phyloP scores from a whole-genome alignment of 2,113 vertebrate species.

The Tyto alba region DNA sequence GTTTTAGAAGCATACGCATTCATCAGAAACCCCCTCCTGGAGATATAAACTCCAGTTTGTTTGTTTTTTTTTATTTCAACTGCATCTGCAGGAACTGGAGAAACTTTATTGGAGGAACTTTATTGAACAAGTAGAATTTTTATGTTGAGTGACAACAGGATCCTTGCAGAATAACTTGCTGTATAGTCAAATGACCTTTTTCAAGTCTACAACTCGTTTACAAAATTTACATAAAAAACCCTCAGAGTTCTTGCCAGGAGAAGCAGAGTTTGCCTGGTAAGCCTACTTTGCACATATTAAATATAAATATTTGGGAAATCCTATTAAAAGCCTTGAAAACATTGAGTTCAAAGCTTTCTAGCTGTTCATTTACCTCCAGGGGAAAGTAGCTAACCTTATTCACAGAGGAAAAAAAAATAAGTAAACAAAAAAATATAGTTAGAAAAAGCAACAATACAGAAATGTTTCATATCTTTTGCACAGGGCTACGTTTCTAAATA shows the following conservation, averaged over 20 bases:
- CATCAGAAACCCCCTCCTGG: not conserved
- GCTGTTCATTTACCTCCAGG: not conserved
- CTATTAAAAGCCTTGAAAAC: not conserved
- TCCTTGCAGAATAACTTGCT: not conserved
- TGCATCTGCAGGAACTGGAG: not conserved
- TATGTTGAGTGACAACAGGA: not conserved
- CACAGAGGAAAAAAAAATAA: not conserved
- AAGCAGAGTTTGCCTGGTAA: not conserved
- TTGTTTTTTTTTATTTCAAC: not conserved
- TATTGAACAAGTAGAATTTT: not conserved
- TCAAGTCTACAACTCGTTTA: not conserved
- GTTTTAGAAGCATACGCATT: not conserved
- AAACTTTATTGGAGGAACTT: not conserved
- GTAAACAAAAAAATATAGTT: not conserved
- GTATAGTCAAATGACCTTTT: not conserved
- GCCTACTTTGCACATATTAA: not conserved
- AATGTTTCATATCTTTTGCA: not conserved
- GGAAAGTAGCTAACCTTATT: not conserved
- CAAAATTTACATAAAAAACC: not conserved
- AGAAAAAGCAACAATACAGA: not conserved
- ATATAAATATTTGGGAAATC: not conserved
- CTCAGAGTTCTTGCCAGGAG: not conserved
- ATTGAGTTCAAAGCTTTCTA: not conserved
- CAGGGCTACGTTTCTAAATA: not conserved
- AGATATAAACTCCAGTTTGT: not conserved